Percentiles rank a stretch among this genome's conserved stretches.
Conservation (phyloP, 1,140 invertebrate species). For the Pseudomyrmex gracilis region DNA sequence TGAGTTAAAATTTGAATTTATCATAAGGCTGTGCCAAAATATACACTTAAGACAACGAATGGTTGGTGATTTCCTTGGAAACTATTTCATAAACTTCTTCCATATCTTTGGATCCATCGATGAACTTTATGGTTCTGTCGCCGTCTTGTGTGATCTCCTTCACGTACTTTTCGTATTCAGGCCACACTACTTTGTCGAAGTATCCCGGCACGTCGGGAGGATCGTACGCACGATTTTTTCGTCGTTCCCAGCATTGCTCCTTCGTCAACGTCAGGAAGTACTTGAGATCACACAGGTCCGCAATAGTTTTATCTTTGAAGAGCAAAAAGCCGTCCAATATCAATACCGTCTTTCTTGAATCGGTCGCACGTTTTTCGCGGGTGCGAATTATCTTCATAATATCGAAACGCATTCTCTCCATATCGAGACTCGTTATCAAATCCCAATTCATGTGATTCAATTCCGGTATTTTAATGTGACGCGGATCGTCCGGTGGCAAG, state of each 20-base stretch:
- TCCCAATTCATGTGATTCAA: slow-evolving; percentile 93
- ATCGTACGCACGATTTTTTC: slow-evolving; percentile 88
- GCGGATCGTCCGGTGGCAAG: slow-evolving; percentile 88
- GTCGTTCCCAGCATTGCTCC: slow-evolving; percentile 88
- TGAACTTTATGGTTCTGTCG: slow-evolving; percentile 75
- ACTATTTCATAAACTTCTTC: slow-evolving; percentile 77
- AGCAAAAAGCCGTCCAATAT: slow-evolving; percentile 92
- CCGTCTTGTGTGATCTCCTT: slow-evolving; percentile 74
- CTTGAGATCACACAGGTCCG: slow-evolving; percentile 89
- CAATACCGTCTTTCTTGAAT: slow-evolving; percentile 85
- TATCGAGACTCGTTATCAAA: slow-evolving; percentile 90
- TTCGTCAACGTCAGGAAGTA: slow-evolving; percentile 90
- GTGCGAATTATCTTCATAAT: slow-evolving; percentile 79
- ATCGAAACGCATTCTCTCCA: slow-evolving; percentile 89
- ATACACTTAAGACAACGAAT: slow-evolving; percentile 52
- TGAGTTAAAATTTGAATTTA: slow-evolving; percentile 43
- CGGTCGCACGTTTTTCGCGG: background rate
- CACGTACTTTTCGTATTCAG: slow-evolving; percentile 87
- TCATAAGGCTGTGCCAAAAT: background rate
- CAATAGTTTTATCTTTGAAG: slow-evolving; percentile 89
- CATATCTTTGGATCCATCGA: slow-evolving; percentile 77
- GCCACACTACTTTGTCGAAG: slow-evolving; percentile 92
- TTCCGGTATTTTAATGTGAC: slow-evolving; percentile 88
- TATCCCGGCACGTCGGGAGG: slow-evolving; percentile 93
- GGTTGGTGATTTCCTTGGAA: slow-evolving; percentile 72